These are phyloP conservation scores for Chiloscyllium punctatum DNA, from an alignment of 2,797 vertebrate genomes.

Conservation along the genomic window DNA sequence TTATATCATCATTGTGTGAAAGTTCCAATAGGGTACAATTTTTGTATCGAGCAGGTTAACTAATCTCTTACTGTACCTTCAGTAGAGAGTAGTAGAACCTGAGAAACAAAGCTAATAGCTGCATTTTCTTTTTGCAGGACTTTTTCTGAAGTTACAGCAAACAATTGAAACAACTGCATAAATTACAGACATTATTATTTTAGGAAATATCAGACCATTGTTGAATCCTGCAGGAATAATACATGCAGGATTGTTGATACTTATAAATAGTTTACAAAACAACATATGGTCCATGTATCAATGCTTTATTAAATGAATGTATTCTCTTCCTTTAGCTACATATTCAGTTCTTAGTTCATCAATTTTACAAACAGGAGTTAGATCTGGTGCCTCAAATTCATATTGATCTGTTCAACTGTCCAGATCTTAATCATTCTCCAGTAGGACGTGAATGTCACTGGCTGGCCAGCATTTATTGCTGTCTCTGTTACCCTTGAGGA, in stretches of 20 bases:
- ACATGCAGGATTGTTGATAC: not conserved
- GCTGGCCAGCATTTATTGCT: no score
- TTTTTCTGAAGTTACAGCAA: not conserved
- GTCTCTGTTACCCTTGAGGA: no score
- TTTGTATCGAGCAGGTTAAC: not conserved
- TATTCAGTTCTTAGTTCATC: not conserved
- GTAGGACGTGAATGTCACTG: no score
- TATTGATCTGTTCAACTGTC: not conserved
- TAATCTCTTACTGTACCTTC: not conserved
- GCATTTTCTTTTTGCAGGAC: not conserved
- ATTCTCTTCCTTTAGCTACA: not conserved
- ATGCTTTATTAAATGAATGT: not conserved
- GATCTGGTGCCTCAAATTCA: not conserved
- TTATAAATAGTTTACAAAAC: not conserved
- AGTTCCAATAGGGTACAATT: not conserved
- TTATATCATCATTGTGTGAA: not conserved
- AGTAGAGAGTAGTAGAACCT: not conserved
- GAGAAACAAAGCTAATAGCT: not conserved
- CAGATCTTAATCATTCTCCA: not conserved
- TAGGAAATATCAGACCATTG: not conserved
- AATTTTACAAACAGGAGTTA: not conserved
- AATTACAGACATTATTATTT: not conserved
- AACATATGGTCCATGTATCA: not conserved
- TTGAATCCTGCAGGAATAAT: not conserved
- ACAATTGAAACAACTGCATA: not conserved